A percentile compares a stretch with the other conserved stretches of the same genome.
Conservation (phyloP, 2,888 invertebrate species). For the Acanthosoma haemorrhoidale region DNA sequence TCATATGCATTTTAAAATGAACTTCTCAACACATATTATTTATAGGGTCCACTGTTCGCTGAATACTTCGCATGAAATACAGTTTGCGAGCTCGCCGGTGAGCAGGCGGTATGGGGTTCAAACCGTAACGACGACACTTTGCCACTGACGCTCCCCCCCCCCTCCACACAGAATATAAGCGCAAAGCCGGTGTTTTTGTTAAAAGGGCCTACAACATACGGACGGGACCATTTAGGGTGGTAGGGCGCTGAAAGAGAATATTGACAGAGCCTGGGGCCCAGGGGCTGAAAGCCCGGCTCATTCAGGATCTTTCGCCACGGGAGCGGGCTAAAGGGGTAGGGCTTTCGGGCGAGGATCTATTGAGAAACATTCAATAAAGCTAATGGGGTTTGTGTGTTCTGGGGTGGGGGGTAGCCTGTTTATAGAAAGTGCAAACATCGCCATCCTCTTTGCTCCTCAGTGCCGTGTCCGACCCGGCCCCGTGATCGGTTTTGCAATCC, state of each 20-base stretch:
- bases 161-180: no score
- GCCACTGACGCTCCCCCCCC: no score
- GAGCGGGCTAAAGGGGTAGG: background rate
- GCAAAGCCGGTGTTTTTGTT: background rate
- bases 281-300: background rate
- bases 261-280: background rate
- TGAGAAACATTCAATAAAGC: constrained; percentile 24
- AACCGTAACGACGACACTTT: no score
- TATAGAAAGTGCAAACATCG: constrained; percentile 12
- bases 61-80: no score
- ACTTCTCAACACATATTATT: no score
- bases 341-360: constrained; percentile 9
- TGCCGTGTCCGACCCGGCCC: background rate
- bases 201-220: background rate
- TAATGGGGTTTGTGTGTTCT: constrained; percentile 19
- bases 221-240: background rate
- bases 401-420: background rate
- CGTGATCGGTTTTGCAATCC: no score
- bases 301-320: background rate
- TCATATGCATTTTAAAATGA: no score
- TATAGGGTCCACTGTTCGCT: no score
- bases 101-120: no score
- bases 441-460: background rate
- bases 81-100: no score
- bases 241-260: background rate